Conservation (phyloP, 2,797 vertebrate species). For the Notamacropus eugenii region DNA sequence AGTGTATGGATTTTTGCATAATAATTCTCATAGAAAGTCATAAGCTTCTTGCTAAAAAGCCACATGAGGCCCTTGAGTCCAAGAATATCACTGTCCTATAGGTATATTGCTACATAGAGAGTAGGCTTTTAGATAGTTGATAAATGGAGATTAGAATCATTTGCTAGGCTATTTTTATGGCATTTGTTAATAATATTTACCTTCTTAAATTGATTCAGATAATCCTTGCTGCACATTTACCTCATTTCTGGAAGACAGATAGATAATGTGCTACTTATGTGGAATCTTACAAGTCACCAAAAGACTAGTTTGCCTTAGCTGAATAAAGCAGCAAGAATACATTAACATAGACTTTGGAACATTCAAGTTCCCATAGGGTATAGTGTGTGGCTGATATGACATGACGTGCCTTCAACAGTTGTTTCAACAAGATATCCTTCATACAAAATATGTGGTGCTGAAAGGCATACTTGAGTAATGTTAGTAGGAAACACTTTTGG, state of each 20-base stretch:
- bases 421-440: conserved; percentile 87
- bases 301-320: conserved; percentile 73
- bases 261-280: conserved; percentile 80
- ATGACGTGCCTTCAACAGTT: conserved; percentile 85
- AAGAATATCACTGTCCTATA: conserved; percentile 70
- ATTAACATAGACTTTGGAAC: conserved; percentile 84
- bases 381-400: conserved; percentile 82
- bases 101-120: conserved; percentile 67
- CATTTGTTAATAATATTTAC: conserved; percentile 83
- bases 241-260: conserved; percentile 82
- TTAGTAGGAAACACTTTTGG: conserved; percentile 84
- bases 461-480: conserved; percentile 84
- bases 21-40: conserved; percentile 64
- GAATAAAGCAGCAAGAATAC: conserved; percentile 81
- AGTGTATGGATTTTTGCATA: background rate
- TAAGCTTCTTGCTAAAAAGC: conserved; percentile 56
- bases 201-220: conserved; percentile 83
- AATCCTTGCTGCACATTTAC: conserved; percentile 79
- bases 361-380: conserved; percentile 83
- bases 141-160: conserved; percentile 80
- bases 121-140: conserved; percentile 76
- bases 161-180: conserved; percentile 80
- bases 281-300: conserved; percentile 77
- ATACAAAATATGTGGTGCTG: conserved; percentile 82
- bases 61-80: conserved; percentile 61